These are phyloP conservation scores for Monodelphis domestica DNA, from an alignment of 2,797 vertebrate genomes.

Conservation along the genomic window DNA sequence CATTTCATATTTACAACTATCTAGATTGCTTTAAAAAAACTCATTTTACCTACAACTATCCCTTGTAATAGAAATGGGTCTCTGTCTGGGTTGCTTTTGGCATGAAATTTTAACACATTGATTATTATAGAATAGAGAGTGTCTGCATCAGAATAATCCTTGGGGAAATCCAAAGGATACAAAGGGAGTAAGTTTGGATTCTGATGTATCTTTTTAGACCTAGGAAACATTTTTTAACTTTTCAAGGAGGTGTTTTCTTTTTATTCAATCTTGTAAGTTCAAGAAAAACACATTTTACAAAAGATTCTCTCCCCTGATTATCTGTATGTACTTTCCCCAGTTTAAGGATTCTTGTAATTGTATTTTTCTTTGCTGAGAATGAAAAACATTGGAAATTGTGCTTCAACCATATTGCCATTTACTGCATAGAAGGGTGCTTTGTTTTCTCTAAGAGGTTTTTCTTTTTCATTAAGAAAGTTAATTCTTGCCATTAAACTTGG, in stretches of 20 bases:
- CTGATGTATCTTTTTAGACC: not conserved
- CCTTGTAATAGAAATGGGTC: not conserved
- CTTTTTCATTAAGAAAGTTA: conserved; percentile 42
- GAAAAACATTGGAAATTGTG: conserved; percentile 33
- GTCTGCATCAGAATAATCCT: not conserved
- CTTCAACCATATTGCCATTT: conserved; percentile 13
- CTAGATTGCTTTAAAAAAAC: not conserved
- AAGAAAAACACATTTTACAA: not conserved
- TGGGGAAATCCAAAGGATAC: conserved; percentile 39
- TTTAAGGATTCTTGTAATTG: conserved; percentile 21
- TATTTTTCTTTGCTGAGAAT: conserved; percentile 2
- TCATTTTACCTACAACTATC: not conserved
- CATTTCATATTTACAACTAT: conserved; percentile 23
- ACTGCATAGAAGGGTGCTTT: not conserved
- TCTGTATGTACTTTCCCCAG: not conserved
- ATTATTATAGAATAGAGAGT: conserved; percentile 26
- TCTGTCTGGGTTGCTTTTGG: conserved; percentile 16
- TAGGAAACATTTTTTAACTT: conserved; percentile 31
- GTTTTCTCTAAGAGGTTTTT: conserved; percentile 2
- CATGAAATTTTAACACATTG: not conserved
- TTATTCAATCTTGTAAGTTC: conserved; percentile 20
- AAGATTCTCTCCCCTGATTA: conserved; percentile 15
- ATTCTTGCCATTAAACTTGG: conserved; percentile 39
- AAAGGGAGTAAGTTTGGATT: not conserved
- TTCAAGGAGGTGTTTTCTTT: conserved; percentile 9